These are phyloP conservation scores for Calidris pygmaea DNA, from an alignment of 2,113 vertebrate species.

Conservation along the genomic window DNA sequence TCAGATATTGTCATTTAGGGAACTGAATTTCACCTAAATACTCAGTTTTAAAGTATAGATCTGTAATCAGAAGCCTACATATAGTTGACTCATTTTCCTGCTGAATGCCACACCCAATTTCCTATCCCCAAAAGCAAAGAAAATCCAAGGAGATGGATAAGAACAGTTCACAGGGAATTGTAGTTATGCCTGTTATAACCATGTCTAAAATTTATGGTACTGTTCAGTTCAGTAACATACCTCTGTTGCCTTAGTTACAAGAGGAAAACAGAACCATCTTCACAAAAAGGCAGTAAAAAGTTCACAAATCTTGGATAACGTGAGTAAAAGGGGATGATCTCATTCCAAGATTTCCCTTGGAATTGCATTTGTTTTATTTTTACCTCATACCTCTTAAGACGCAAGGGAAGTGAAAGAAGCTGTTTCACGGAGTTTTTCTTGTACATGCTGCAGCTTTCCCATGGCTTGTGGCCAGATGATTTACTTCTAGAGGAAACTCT, in stretches of 20 bases:
- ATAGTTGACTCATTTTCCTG: background rate
- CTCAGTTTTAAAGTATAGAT: background rate
- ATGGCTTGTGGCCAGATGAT: background rate
- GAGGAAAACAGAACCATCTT: background rate
- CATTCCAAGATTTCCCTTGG: background rate
- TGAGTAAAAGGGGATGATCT: background rate
- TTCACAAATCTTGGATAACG: background rate
- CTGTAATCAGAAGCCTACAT: background rate
- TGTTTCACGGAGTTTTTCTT: background rate
- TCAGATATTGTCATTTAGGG: background rate
- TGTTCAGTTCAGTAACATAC: background rate
- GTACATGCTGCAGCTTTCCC: background rate
- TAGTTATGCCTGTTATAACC: background rate
- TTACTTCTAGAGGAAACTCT: background rate
- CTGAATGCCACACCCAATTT: background rate
- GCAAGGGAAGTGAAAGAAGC: background rate
- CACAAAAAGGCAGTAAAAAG: background rate
- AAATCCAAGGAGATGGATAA: background rate
- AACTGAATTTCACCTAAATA: background rate
- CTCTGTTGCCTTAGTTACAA: background rate
- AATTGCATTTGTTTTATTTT: background rate
- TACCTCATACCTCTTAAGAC: background rate
- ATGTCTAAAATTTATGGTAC: background rate
- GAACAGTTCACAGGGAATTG: background rate
- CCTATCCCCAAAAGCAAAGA: background rate